These are phyloP conservation scores for Melangyna quadrimaculata DNA, from an alignment of 2,888 invertebrate genomes.

Conservation along the genomic window DNA sequence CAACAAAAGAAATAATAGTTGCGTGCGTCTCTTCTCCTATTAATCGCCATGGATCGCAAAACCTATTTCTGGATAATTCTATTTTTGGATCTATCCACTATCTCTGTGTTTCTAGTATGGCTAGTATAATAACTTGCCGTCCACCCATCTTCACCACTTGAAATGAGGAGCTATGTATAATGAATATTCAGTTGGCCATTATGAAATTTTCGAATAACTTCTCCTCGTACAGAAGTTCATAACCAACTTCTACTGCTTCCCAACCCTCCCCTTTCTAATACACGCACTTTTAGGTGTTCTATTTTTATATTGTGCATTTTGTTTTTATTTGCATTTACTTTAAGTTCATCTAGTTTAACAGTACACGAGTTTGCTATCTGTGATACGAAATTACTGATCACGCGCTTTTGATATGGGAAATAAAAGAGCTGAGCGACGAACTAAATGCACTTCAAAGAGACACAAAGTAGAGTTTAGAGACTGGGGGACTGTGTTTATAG, in stretches of 20 bases:
- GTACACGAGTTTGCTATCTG: slow-evolving; percentile 41
- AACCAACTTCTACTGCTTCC: neutral
- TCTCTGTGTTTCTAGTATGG: neutral
- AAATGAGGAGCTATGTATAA: neutral
- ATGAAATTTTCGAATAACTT: slow-evolving; percentile 60
- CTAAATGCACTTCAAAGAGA: slow-evolving; percentile 30
- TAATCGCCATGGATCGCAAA: slow-evolving; percentile 25
- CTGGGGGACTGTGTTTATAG: neutral
- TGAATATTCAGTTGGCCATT: neutral
- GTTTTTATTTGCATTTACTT: slow-evolving; percentile 1
- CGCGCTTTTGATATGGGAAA: slow-evolving; percentile 49
- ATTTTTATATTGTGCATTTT: slow-evolving; percentile 26
- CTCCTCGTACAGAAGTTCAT: slow-evolving; percentile 33
- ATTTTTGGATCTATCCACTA: slow-evolving; percentile 57
- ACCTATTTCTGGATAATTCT: slow-evolving; percentile 69
- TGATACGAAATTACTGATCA: slow-evolving; percentile 13
- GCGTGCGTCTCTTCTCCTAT: neutral
- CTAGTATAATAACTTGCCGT: slow-evolving; percentile 18
- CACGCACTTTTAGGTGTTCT: slow-evolving; percentile 3
- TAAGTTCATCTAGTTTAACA: slow-evolving; percentile 57
- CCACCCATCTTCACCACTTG: slow-evolving; percentile 3
- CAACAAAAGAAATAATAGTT: slow-evolving; percentile 29
- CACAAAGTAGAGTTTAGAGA: slow-evolving; percentile 16
- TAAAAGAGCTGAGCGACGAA: slow-evolving; percentile 34
- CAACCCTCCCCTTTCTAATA: slow-evolving; percentile 11